Evolutionary conservation across 2,888 invertebrate species (phyloP).

Genomic region (Tridacna gigas): DNA sequence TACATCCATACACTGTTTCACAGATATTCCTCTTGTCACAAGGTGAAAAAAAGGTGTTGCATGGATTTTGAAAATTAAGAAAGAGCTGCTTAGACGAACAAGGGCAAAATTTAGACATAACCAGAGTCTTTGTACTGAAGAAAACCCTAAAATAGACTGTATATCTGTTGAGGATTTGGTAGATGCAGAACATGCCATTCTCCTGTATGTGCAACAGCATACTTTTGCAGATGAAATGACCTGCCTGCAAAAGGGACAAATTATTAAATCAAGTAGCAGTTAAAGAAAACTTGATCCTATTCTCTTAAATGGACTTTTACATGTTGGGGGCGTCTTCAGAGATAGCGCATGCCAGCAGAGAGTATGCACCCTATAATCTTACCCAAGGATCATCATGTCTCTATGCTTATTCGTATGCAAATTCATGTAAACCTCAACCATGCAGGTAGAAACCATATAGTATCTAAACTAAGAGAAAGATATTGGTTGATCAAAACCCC

Average conservation of each 20-base stretch:
- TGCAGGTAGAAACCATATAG: constrained; percentile 50
- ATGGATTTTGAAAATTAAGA: constrained; percentile 17
- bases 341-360: constrained; percentile 21
- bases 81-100: constrained; percentile 10
- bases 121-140: neutral
- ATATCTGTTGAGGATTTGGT: neutral
- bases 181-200: neutral
- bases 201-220: constrained; percentile 20
- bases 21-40: constrained; percentile 19
- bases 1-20: neutral
- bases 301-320: constrained; percentile 27
- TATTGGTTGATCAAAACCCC: constrained; percentile 49
- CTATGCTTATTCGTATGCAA: constrained; percentile 37
- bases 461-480: constrained; percentile 32
- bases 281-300: constrained; percentile 39
- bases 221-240: constrained; percentile 24
- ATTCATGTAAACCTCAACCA: constrained; percentile 42
- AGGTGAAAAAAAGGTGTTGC: constrained; percentile 20
- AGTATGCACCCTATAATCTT: constrained; percentile 45
- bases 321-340: constrained; percentile 39
- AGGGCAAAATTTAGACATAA: neutral
- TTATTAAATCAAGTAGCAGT: constrained; percentile 12
- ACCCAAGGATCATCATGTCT: constrained; percentile 40
- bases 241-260: neutral
- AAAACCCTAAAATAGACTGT: neutral